A percentile compares a stretch with the other conserved stretches of the same genome.
Evolutionary conservation across 2,797 vertebrate genomes (phyloP).

Genomic region (Nannoperca australis): DNA sequence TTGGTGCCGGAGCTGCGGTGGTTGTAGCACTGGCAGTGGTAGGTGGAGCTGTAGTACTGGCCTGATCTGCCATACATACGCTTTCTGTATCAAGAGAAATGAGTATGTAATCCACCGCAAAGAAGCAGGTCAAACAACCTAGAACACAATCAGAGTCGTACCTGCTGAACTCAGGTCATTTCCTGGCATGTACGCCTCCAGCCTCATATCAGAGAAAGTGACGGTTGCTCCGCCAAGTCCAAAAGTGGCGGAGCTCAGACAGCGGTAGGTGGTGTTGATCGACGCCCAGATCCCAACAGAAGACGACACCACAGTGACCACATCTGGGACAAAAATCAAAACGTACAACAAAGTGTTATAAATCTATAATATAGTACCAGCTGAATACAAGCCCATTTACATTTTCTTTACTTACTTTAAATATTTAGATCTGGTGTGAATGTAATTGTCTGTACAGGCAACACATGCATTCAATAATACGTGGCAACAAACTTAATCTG

Average conservation of each 20-base stretch:
- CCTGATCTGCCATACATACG: conserved; percentile 85
- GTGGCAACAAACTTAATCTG: not conserved
- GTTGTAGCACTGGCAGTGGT: conserved; percentile 61
- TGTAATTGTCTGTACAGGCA: not conserved
- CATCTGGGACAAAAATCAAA: conserved; percentile 66
- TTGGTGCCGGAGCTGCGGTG: conserved; percentile 49
- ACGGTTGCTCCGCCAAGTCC: conserved; percentile 70
- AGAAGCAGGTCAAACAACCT: not conserved
- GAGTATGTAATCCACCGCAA: not conserved
- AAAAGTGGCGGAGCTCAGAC: conserved; percentile 77
- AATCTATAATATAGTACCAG: not conserved
- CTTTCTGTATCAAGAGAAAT: conserved; percentile 83
- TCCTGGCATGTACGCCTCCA: conserved; percentile 90
- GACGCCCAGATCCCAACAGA: conserved; percentile 82
- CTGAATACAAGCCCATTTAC: not conserved
- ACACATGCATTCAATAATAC: not conserved
- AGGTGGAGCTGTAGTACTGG: conserved; percentile 51
- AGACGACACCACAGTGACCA: conserved; percentile 61
- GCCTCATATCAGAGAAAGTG: conserved; percentile 83
- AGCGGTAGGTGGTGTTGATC: conserved; percentile 89
- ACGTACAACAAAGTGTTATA: not conserved
- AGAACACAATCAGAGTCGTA: conserved; percentile 58
- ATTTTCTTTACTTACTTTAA: not conserved
- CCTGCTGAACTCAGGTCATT: conserved; percentile 87
- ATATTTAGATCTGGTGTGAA: not conserved